phyloP scores from a whole-genome alignment of 1,140 invertebrate species.

The Hypsibius dujardini region DNA sequence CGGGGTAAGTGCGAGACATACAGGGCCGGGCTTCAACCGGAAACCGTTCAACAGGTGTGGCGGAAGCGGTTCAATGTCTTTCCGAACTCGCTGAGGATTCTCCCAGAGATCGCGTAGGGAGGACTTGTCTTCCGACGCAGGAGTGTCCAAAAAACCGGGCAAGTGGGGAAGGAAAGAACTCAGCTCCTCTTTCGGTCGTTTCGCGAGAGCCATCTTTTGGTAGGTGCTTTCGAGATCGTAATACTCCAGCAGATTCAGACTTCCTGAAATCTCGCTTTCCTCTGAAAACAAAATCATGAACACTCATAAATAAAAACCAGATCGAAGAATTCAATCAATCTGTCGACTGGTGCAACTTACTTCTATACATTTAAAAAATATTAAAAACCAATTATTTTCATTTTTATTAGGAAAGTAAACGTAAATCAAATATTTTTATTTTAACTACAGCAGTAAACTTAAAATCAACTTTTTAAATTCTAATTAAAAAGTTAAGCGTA shows the following conservation, averaged over 20 bases:
- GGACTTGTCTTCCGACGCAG: neutral
- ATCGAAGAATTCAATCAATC: neutral
- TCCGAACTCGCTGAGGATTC: constrained; percentile 1
- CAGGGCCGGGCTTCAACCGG: neutral
- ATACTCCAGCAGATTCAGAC: neutral
- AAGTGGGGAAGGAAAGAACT: constrained; percentile 8
- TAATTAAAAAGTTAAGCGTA: no score
- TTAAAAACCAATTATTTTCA: no score
- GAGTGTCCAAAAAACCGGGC: neutral
- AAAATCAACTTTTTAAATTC: no score
- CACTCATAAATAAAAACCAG: neutral
- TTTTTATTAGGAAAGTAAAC: no score
- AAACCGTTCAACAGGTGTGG: neutral
- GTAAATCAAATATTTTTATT: no score
- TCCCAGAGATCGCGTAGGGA: neutral
- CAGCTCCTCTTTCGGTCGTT: neutral
- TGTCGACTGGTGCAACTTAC: no score
- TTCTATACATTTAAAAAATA: no score
- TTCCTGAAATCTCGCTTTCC: neutral
- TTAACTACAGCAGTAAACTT: no score
- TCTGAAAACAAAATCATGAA: neutral
- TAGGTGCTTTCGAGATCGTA: constrained; percentile 2
- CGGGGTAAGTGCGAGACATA: neutral
- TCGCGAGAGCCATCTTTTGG: neutral
- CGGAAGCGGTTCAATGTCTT: neutral